phyloP scores from a whole-genome alignment of 2,797 vertebrate species.

The Silurus lanzhouensis region DNA sequence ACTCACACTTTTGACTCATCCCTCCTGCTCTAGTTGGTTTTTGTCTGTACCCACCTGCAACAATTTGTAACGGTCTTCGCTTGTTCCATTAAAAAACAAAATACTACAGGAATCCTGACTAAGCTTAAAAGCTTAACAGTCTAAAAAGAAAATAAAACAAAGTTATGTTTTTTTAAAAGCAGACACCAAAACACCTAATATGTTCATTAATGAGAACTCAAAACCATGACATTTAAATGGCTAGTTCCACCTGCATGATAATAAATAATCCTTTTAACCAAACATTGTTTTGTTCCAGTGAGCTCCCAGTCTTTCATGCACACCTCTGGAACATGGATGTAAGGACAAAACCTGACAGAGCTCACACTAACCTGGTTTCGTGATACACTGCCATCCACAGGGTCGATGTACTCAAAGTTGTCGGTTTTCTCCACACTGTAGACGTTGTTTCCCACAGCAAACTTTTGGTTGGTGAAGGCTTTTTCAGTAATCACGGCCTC shows the following conservation, averaged over 20 bases:
- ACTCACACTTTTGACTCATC: background rate
- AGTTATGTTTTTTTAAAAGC: background rate
- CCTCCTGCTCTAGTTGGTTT: background rate
- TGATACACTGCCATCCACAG: slow-evolving; percentile 92
- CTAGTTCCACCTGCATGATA: background rate
- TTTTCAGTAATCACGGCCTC: slow-evolving; percentile 90
- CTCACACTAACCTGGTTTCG: slow-evolving; percentile 89
- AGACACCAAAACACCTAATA: background rate
- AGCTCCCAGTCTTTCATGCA: background rate
- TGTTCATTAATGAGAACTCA: background rate
- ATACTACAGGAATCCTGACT: background rate
- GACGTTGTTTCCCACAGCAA: slow-evolving; percentile 88
- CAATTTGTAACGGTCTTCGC: background rate
- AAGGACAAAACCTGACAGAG: background rate
- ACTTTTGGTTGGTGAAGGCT: slow-evolving; percentile 91
- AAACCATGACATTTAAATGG: background rate
- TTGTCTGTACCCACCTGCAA: background rate
- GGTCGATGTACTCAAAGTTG: slow-evolving; percentile 96
- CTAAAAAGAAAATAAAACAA: background rate
- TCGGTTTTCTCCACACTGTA: slow-evolving; percentile 92
- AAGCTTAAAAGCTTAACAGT: too few species aligned
- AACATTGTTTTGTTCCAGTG: background rate
- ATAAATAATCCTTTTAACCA: background rate
- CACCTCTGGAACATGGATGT: background rate
- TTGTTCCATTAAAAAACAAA: background rate